These are phyloP conservation scores for Bos javanicus DNA, from an alignment of 2,113 vertebrate species.

Conservation along the genomic window DNA sequence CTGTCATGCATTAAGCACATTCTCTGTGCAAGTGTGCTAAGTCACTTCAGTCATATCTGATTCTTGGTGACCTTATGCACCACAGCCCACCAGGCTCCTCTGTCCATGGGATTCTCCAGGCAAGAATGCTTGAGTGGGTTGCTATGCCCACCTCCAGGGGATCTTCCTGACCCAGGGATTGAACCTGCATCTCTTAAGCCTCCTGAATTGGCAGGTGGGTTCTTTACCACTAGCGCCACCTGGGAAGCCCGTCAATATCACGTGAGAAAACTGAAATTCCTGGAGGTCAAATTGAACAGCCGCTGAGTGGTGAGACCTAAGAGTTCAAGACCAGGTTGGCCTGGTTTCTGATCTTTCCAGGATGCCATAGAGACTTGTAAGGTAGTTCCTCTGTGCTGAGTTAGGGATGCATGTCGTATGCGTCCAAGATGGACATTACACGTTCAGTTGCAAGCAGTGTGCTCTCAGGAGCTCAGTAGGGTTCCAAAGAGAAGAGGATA, in stretches of 20 bases:
- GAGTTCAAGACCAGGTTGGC: background rate
- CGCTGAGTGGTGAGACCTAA: background rate
- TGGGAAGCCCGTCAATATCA: background rate
- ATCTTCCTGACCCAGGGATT: background rate
- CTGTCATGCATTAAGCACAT: background rate
- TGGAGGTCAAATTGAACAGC: background rate
- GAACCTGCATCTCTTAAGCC: background rate
- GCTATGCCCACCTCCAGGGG: background rate
- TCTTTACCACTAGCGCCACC: background rate
- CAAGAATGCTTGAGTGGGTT: background rate
- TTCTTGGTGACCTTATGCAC: background rate
- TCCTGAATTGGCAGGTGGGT: background rate
- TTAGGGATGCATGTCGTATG: background rate
- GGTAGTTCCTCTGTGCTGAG: background rate
- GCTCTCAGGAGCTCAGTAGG: background rate
- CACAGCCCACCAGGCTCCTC: background rate
- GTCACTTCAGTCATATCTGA: background rate
- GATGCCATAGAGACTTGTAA: background rate
- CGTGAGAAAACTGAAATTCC: background rate
- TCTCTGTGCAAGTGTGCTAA: background rate
- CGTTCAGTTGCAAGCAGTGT: accelerated
- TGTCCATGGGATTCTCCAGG: background rate
- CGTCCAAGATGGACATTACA: background rate
- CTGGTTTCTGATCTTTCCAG: background rate
- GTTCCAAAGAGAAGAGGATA: background rate